phyloP scores from a whole-genome alignment of 2,797 vertebrate genomes.

The Coranthus polyacanthus region DNA sequence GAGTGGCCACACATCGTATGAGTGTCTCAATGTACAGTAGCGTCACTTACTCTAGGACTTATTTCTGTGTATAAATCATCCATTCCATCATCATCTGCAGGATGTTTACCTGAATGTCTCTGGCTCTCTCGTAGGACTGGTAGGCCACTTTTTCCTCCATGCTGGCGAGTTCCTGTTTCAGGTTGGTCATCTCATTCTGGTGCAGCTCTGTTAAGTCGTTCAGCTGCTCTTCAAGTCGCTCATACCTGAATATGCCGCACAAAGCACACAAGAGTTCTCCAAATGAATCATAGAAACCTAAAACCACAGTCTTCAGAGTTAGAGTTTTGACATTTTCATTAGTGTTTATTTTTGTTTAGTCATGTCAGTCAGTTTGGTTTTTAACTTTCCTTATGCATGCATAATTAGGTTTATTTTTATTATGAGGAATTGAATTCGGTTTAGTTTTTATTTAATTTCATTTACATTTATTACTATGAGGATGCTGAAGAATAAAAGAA shows the following conservation, averaged over 20 bases:
- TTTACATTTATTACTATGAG: too few relatives aligned
- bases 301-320: background rate
- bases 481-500: too few relatives aligned
- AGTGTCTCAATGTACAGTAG: background rate
- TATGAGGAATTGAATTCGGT: too few relatives aligned
- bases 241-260: slow-evolving; percentile 85
- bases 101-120: slow-evolving; percentile 92
- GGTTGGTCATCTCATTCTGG: slow-evolving; percentile 98
- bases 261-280: slow-evolving; percentile 39
- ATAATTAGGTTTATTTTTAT: too few relatives aligned
- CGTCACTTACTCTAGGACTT: background rate
- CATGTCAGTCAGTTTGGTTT: too few relatives aligned
- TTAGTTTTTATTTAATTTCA: too few relatives aligned
- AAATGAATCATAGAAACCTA: background rate
- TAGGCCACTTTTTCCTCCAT: slow-evolving; percentile 99
- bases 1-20: background rate
- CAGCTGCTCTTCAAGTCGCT: slow-evolving; percentile 96
- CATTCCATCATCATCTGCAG: background rate
- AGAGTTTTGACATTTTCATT: background rate
- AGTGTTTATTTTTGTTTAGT: too few relatives aligned
- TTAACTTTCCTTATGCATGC: too few relatives aligned
- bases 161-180: slow-evolving; percentile 98
- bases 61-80: background rate
- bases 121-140: slow-evolving; percentile 96
- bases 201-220: slow-evolving; percentile 97